These are phyloP conservation scores for Amblyjoppa proteus DNA, from an alignment of 2,888 invertebrate genomes.

Conservation along the genomic window DNA sequence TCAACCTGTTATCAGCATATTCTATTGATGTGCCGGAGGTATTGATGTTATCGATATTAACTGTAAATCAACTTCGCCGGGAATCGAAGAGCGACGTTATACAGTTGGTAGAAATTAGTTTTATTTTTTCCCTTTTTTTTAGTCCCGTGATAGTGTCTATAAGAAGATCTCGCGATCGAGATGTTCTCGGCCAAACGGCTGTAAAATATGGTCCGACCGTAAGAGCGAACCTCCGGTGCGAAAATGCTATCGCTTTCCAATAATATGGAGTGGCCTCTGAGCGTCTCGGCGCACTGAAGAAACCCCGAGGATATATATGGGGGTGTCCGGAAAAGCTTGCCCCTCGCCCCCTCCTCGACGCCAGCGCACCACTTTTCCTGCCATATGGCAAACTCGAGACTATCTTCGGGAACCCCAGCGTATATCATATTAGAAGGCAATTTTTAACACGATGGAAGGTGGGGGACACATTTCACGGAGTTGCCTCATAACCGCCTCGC, in stretches of 20 bases:
- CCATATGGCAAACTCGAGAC: constrained; percentile 78
- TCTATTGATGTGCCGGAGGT: neutral
- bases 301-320: constrained; percentile 67
- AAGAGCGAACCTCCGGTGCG: constrained; percentile 78
- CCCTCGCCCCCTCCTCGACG: constrained; percentile 32
- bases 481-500: constrained; percentile 73
- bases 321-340: constrained; percentile 36
- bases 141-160: constrained; percentile 9
- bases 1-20: neutral
- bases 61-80: neutral
- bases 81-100: neutral
- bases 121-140: neutral
- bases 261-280: constrained; percentile 73
- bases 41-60: neutral
- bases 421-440: constrained; percentile 83
- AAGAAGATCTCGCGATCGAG: constrained; percentile 36
- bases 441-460: constrained; percentile 79
- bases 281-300: constrained; percentile 56
- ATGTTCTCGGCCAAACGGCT: constrained; percentile 33
- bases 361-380: constrained; percentile 70
- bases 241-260: constrained; percentile 82
- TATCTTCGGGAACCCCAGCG: constrained; percentile 58
- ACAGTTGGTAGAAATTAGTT: neutral
- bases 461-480: constrained; percentile 77
- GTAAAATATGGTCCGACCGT: constrained; percentile 76